Percentiles rank a stretch among this genome's conserved stretches.
These are phyloP conservation scores for Macaria liturata DNA, from an alignment of 2,888 invertebrate species.

Conservation along the genomic window DNA sequence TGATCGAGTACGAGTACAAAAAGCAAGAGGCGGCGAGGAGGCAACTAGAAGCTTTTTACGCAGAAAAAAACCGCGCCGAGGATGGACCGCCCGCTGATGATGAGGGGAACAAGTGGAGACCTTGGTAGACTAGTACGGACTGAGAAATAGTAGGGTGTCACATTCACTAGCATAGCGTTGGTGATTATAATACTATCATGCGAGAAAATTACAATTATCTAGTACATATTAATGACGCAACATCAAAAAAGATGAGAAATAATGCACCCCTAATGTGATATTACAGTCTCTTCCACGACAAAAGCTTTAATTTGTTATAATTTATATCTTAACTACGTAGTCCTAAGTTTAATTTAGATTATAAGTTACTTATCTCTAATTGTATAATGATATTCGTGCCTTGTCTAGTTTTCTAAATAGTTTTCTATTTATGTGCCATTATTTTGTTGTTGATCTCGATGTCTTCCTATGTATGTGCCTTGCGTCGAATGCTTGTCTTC, in stretches of 20 bases:
- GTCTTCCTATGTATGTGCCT: slow-evolving; percentile 58
- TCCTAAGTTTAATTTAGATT: slow-evolving; percentile 33
- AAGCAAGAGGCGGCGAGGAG: slow-evolving; percentile 77
- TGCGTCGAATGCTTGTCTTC: slow-evolving; percentile 46
- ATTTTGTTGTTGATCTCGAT: slow-evolving; percentile 64
- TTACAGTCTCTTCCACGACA: slow-evolving; percentile 74
- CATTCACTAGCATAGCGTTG: too few relatives aligned
- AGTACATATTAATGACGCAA: too few relatives aligned
- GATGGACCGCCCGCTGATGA: slow-evolving; percentile 63
- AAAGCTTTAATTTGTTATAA: slow-evolving; percentile 80
- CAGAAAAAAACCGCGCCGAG: slow-evolving; percentile 55
- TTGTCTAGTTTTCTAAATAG: slow-evolving; percentile 33
- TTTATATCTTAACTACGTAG: slow-evolving; percentile 44
- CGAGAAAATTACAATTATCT: too few relatives aligned
- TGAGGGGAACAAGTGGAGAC: slow-evolving; percentile 72
- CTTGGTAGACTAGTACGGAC: slow-evolving; percentile 55
- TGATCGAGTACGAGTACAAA: slow-evolving; percentile 80
- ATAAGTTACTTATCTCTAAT: slow-evolving; percentile 1
- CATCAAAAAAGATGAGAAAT: too few relatives aligned
- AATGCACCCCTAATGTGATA: slow-evolving; percentile 64
- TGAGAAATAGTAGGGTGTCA: too few relatives aligned
- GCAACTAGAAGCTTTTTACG: slow-evolving; percentile 68
- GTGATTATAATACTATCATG: too few relatives aligned
- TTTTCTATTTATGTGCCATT: slow-evolving; percentile 62
- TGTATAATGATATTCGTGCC: slow-evolving; percentile 24